Evolutionary conservation across 2,113 vertebrate species (phyloP), one percentile per base, ranked within the genome.

Genomic region (Trematomus loennbergii): DNA sequence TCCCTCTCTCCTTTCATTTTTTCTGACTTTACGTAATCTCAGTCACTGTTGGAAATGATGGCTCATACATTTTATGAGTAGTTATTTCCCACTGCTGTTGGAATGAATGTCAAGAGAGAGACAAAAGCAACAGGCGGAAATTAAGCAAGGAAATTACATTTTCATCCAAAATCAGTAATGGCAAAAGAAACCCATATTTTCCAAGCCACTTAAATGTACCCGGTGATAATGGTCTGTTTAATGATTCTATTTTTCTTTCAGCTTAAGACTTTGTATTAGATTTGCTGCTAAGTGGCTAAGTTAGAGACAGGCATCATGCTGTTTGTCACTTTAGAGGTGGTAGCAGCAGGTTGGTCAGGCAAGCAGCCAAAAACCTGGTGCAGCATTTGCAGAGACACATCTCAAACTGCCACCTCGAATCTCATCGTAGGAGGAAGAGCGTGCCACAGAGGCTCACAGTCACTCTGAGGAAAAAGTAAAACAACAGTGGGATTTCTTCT

Each of bases 401-500:
- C 55, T 48, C 72, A 57, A 52, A 57, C 64, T 75, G 65, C 25
- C 49, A 75, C 71, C 16, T 76, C 58, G 62, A 78, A 36, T 71
- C 62, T 72, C 55, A 66, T 33, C 15, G 49, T 52, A 60, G 67
- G 49, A 82, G 66, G 62, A 48, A 55, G 36, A 76, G 40, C 62
- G 43, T 71, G 72, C 48, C 74, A 66, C 48, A n/a, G 46, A 58
- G 25, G 25, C 60, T 49, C 54, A 57, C 10, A 49, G 60, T 68
- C 3, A 10, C n/a, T 59, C 16, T 4, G 58, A 72, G 66, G 69
- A 71, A 73, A 75, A 10, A 53, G 3, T 9, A 36, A 68, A 57
- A 45, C 33, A 54, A 20, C 58, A 36, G 46, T 73, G 60, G n/a
- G 25, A 40, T 78, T 82, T 83, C 18, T 33, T 17, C 60, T 67